These are phyloP conservation scores for Drosophila kokeensis DNA, from an alignment of 2,888 invertebrate species.

Conservation along the genomic window DNA sequence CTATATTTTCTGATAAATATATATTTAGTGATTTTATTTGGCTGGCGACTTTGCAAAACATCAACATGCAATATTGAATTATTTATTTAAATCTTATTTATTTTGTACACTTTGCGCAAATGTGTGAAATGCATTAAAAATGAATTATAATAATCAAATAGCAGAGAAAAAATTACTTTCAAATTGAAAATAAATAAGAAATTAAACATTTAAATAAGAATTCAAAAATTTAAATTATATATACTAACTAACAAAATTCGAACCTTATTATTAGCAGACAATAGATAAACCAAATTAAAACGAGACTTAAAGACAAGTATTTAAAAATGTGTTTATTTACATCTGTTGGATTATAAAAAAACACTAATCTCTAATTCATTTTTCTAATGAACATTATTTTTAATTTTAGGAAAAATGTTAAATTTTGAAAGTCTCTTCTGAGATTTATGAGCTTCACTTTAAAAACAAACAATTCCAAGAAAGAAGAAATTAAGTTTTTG, in stretches of 20 bases:
- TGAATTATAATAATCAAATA: constrained; percentile 6
- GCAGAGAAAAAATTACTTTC: neutral
- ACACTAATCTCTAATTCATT: neutral
- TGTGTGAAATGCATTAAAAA: constrained; percentile 33
- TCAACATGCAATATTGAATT: constrained; percentile 77
- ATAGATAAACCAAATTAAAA: neutral
- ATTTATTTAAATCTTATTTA: constrained; percentile 25
- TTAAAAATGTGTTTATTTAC: neutral
- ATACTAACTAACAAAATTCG: neutral
- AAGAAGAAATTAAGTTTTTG: neutral
- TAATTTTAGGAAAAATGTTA: neutral
- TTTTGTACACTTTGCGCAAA: constrained; percentile 58
- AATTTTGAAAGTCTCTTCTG: neutral
- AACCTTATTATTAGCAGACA: no score
- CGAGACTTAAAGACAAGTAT: neutral
- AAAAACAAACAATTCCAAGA: neutral
- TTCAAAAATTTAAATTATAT: neutral
- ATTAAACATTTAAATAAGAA: neutral
- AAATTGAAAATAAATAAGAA: neutral
- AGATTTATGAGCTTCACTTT: neutral
- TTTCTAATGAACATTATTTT: neutral
- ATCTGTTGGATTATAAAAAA: neutral
- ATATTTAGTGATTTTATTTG: constrained; percentile 37
- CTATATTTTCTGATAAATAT: constrained; percentile 40
- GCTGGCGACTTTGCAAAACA: constrained; percentile 68